Evolutionary conservation across 2,888 invertebrate species (phyloP).

Genomic region (Vannuccia rotundouncinata): DNA sequence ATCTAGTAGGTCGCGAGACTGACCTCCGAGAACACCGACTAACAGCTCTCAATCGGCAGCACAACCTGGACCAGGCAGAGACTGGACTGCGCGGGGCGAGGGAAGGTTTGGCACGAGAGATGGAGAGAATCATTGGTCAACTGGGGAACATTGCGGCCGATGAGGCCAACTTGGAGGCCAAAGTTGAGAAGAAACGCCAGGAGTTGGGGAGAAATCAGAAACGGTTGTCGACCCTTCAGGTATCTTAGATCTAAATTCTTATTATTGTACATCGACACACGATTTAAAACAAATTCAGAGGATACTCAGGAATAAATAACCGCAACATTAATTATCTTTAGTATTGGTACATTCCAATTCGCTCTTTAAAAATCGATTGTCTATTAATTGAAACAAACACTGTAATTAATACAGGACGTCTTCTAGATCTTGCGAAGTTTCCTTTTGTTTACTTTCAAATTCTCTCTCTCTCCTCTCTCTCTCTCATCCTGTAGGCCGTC

Average conservation of each 20-base stretch:
- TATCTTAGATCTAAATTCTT: too few relatives aligned
- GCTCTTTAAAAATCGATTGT: too few relatives aligned
- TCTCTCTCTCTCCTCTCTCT: too few relatives aligned
- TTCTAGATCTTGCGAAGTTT: too few relatives aligned
- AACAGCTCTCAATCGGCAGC: slow-evolving; percentile 70
- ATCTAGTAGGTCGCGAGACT: slow-evolving; percentile 80
- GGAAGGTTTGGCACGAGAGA: slow-evolving; percentile 64
- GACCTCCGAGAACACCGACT: slow-evolving; percentile 74
- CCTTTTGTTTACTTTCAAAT: too few relatives aligned
- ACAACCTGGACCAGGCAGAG: slow-evolving; percentile 76
- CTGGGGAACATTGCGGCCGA: slow-evolving; percentile 79
- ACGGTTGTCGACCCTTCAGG: slow-evolving; percentile 77
- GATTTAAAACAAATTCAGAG: too few relatives aligned
- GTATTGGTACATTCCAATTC: too few relatives aligned
- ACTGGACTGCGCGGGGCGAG: slow-evolving; percentile 70
- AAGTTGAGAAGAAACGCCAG: slow-evolving; percentile 78
- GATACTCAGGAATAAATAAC: too few relatives aligned
- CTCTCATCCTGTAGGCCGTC: background rate
- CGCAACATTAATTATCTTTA: too few relatives aligned
- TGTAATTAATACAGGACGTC: too few relatives aligned
- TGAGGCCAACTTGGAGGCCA: slow-evolving; percentile 78
- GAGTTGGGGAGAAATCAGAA: slow-evolving; percentile 89
- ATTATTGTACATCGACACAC: too few relatives aligned
- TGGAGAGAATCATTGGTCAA: slow-evolving; percentile 65
- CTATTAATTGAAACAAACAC: too few relatives aligned